A percentile compares a stretch with the other conserved stretches of the same genome.
Evolutionary conservation across 2,113 vertebrate genomes (phyloP).

Genomic region (Numenius arquata): DNA sequence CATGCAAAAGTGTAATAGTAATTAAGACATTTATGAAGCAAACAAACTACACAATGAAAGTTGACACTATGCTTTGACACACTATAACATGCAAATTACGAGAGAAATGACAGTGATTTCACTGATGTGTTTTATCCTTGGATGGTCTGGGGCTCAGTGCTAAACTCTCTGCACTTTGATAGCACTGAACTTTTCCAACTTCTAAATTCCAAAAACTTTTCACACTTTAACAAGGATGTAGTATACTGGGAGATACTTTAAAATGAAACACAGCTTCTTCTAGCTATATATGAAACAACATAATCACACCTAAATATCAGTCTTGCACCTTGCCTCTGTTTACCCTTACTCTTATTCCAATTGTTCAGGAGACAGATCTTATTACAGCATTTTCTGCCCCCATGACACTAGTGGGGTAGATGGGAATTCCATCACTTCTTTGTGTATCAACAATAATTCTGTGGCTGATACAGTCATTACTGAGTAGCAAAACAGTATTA

Average conservation of each 20-base stretch:
- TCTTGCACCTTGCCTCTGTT: not conserved
- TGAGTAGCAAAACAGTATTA: not conserved
- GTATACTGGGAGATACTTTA: not conserved
- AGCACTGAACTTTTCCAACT: not conserved
- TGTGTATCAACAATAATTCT: not conserved
- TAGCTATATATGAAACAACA: not conserved
- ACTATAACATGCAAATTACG: not conserved
- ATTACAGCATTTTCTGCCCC: not conserved
- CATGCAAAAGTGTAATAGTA: not conserved
- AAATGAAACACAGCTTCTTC: not conserved
- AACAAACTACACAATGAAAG: not conserved
- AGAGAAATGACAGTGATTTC: not conserved
- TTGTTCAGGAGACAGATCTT: not conserved
- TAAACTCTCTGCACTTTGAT: not conserved
- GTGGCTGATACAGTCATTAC: not conserved
- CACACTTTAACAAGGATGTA: not conserved
- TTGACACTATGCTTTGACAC: not conserved
- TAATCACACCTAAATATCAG: not conserved
- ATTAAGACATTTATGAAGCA: not conserved
- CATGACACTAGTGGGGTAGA: not conserved
- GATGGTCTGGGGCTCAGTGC: not conserved
- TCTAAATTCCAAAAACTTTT: not conserved
- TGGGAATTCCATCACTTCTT: not conserved
- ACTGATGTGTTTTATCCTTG: not conserved
- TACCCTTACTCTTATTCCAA: not conserved